Evolutionary conservation across 2,888 invertebrate species (phyloP).

Genomic region (Coelinius sp.): DNA sequence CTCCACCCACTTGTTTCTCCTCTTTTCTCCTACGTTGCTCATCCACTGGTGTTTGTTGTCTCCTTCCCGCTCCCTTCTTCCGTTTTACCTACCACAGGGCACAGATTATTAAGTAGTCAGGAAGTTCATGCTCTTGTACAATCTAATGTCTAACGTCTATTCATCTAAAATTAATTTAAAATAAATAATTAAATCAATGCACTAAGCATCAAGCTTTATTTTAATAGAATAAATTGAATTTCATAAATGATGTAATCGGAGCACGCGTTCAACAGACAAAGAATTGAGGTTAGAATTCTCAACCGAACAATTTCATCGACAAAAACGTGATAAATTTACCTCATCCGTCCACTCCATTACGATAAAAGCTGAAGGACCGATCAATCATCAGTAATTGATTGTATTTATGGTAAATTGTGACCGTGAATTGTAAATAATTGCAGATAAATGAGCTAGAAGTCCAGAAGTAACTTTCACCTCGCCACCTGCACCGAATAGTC

Average conservation of each 20-base stretch:
- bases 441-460: not conserved
- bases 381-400: not conserved
- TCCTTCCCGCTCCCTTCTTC: slow-evolving; percentile 75
- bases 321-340: not conserved
- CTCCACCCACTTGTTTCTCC: slow-evolving; percentile 63
- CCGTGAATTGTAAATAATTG: not conserved
- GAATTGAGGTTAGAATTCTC: slow-evolving; percentile 31
- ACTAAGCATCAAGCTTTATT: not conserved
- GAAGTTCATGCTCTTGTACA: slow-evolving; percentile 66
- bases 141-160: slow-evolving; percentile 46
- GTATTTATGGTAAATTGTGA: not conserved
- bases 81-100: slow-evolving; percentile 74
- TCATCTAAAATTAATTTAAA: not conserved
- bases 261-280: slow-evolving; percentile 22
- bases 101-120: slow-evolving; percentile 69
- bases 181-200: not conserved
- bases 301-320: not conserved
- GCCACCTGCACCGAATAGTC: slow-evolving; percentile 14
- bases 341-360: not conserved
- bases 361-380: not conserved
- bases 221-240: not conserved
- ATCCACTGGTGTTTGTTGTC: slow-evolving; percentile 66
- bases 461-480: not conserved
- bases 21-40: slow-evolving; percentile 67
- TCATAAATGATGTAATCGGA: not conserved